Evolutionary conservation across 64 coral and sea anemone genomes (phyloP), one percentile per base, ranked within the genome.

Genomic region (Orbicella faveolata): DNA sequence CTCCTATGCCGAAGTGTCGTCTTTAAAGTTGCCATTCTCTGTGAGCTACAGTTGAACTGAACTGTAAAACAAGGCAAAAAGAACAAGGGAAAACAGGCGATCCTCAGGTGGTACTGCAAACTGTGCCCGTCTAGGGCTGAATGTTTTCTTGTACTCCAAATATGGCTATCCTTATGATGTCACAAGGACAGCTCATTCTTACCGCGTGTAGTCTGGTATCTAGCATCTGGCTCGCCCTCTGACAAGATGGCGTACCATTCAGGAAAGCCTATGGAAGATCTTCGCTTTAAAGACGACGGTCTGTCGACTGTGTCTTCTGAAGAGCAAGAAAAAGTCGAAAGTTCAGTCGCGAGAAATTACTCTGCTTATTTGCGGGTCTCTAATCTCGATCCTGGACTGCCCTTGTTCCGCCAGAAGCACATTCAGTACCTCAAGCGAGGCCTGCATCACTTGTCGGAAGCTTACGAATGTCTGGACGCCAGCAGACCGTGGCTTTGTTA

Each of bases 401-500:
- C 89, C 21, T 80, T 94, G 34, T 51, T 89, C 52, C 93, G 92
- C 37, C 92, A 94, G 9, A 94, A 92, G 79, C 93, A 98, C 52
- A 34, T 89, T 52, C 79, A 95, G 33, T 98, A 95, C 75, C 87
- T 94, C 23, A 92, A 90, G 13, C 90, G 96, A 79, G 90, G 93
- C 81, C 66, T 98, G 0, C 72, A 88, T 34, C 87, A 90, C 44
- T 77, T 95, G 34, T 93, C 93, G 15, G 87, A 92, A 54, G 90
- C 83, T 30, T 99, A 95, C 12, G 87, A 99, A 90, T 99, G 97
- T 91, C 84, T 99, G 17, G 97, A 99, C 79, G 97, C 97, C 9
- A 99, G 97, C 63, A 80, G 94, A 75, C 97, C 97, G 5, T 99
- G 97, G 97, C 61, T 99, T 19, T 99, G 97, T 73, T 99, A 95